These are phyloP conservation scores for Ornithoptera priamus DNA, from an alignment of 2,888 invertebrate species.

Conservation along the genomic window DNA sequence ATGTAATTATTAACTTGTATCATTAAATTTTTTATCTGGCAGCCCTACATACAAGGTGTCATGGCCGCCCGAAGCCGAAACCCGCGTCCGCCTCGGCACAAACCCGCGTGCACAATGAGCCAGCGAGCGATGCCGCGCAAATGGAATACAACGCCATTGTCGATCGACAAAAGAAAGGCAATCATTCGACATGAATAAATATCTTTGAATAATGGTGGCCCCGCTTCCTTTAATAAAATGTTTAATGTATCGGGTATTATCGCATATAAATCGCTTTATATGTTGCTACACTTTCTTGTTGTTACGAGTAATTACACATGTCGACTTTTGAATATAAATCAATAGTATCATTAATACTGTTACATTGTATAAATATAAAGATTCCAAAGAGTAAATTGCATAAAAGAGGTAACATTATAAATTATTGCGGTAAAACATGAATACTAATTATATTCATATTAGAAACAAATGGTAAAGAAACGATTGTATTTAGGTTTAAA, in stretches of 20 bases:
- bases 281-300: constrained; percentile 47
- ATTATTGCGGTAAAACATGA: too few species aligned
- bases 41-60: constrained; percentile 31
- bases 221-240: constrained; percentile 73
- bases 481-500: too few species aligned
- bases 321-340: constrained; percentile 41
- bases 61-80: constrained; percentile 43
- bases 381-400: not conserved
- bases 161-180: constrained; percentile 77
- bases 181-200: constrained; percentile 80
- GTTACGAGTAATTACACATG: constrained; percentile 28
- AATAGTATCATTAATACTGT: constrained; percentile 29
- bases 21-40: not conserved
- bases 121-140: constrained; percentile 59
- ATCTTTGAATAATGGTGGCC: constrained; percentile 76
- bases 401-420: not conserved
- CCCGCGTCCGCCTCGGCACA: constrained; percentile 58
- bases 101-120: constrained; percentile 71
- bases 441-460: too few species aligned
- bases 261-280: constrained; percentile 67
- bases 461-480: too few species aligned
- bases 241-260: constrained; percentile 75
- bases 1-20: not conserved
- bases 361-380: not conserved
- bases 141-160: constrained; percentile 76